Base-by-base conservation (phyloP, 2,797 vertebrate species). In the Neostethus bicornis region DNA sequence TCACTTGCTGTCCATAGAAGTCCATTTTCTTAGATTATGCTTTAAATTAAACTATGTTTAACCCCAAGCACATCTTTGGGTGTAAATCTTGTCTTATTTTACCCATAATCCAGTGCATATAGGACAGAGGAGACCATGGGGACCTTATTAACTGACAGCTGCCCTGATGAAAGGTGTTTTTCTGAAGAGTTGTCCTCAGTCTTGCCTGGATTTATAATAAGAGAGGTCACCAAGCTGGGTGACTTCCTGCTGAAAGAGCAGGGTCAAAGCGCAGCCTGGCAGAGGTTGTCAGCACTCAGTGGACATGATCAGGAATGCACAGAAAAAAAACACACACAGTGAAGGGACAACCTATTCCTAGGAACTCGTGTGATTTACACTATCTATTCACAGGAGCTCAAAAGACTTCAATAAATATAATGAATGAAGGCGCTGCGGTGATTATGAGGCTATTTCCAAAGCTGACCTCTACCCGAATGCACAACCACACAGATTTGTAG, bases 321-420 rank as follows among this genome's bases (percentile, higher is more conserved):
- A 61, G 46, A 62, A 57, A 47, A 70, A 28, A 28, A n/a, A 52
- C 28, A 49, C 45, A 58, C 48, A 37, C 20, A 39, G 2, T 34
- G 52, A 57, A 62, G 5, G 8, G 28, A 55, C 5, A 2, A 44
- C 46, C 41, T 32, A 3, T 26, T 61, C 50, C 28, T 14, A 24
- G 47, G 41, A 66, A 67, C 61, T 34, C 44, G 42, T 55, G 26
- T 66, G 80, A 83, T 79, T 78, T 77, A 79, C 55, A 47, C 42
- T 20, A 13, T 17, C 29, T 37, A 16, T 63, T 66, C 74, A 61
- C 72, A 71, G 54, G 61, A 67, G 60, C 70, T 80, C 67, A 66
- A 81, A 72, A 63, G 35, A 68, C 63, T 80, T 85, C 80, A 74
- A 85, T 85, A 85, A 86, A 85, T 84, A 61, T 77, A 76, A 83